Evolutionary conservation across 2,888 invertebrate genomes (phyloP).

Genomic region (Gymnoscelis rufifasciata): DNA sequence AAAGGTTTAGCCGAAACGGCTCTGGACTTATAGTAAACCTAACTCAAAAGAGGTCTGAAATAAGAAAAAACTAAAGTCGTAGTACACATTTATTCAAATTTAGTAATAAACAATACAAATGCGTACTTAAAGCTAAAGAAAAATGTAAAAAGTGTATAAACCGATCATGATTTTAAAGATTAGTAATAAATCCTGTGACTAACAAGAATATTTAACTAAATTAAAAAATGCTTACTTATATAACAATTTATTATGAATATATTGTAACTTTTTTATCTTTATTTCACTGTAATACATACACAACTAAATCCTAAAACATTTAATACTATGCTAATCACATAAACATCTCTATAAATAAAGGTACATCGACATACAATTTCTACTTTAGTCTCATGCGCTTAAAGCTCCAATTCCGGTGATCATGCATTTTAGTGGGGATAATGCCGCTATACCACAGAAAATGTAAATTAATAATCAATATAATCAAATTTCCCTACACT

Average conservation of each 20-base stretch:
- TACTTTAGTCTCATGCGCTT: constrained; percentile 54
- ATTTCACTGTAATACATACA: constrained; percentile 8
- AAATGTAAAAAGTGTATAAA: constrained; percentile 8
- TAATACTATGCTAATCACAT: constrained; percentile 23
- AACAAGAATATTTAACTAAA: background rate
- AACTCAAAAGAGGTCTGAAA: no score
- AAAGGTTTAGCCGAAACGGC: no score
- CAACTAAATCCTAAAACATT: constrained; percentile 22
- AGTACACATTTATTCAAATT: constrained; percentile 34
- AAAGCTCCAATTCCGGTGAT: constrained; percentile 54
- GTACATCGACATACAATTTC: constrained; percentile 45
- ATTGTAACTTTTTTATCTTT: constrained; percentile 9
- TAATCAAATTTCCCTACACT: no score
- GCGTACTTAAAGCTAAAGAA: constrained; percentile 11
- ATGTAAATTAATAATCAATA: no score
- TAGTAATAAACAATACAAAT: constrained; percentile 47
- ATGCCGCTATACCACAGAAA: background rate
- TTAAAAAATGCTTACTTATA: constrained; percentile 6
- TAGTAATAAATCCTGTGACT: background rate
- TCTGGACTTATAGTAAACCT: no score
- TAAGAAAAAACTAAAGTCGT: no score
- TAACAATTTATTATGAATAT: constrained; percentile 4
- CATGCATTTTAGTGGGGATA: constrained; percentile 38
- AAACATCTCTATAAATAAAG: constrained; percentile 46
- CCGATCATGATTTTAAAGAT: background rate